Evolutionary conservation across 2,888 invertebrate genomes (phyloP).

Genomic region (Agapetus fuscipes): DNA sequence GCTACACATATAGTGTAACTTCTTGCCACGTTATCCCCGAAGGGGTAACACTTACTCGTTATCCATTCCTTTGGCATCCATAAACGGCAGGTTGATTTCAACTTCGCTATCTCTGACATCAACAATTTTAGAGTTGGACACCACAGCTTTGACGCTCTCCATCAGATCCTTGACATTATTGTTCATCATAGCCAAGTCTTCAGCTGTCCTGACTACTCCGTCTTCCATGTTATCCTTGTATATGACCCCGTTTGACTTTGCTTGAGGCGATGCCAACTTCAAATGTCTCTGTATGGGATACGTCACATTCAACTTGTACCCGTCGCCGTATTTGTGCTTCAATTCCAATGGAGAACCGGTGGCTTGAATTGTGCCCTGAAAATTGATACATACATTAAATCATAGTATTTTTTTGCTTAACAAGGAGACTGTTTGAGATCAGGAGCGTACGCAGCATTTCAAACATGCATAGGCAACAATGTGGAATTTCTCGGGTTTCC

Average conservation of each 20-base stretch:
- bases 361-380: conserved; percentile 46
- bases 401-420: not conserved
- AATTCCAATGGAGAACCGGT: conserved; percentile 47
- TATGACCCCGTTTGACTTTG: conserved; percentile 8
- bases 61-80: conserved; percentile 37
- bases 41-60: conserved; percentile 45
- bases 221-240: conserved; percentile 11
- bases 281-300: conserved; percentile 24
- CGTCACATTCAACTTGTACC: conserved; percentile 42
- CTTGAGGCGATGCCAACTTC: conserved; percentile 1
- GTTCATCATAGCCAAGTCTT: conserved; percentile 21
- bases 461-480: too few species aligned
- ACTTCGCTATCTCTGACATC: conserved; percentile 35
- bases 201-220: conserved; percentile 19
- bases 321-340: conserved; percentile 46
- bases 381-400: conserved; percentile 5
- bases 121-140: conserved; percentile 37
- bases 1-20: too few species aligned
- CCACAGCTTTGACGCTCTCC: conserved; percentile 32
- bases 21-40: too few species aligned
- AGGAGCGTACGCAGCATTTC: too few species aligned
- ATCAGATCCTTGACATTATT: conserved; percentile 36
- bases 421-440: not conserved
- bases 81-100: conserved; percentile 42
- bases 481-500: too few species aligned